These are phyloP conservation scores for Hyperoplus lanceolatus DNA, from an alignment of 2,797 vertebrate genomes.

Conservation along the genomic window DNA sequence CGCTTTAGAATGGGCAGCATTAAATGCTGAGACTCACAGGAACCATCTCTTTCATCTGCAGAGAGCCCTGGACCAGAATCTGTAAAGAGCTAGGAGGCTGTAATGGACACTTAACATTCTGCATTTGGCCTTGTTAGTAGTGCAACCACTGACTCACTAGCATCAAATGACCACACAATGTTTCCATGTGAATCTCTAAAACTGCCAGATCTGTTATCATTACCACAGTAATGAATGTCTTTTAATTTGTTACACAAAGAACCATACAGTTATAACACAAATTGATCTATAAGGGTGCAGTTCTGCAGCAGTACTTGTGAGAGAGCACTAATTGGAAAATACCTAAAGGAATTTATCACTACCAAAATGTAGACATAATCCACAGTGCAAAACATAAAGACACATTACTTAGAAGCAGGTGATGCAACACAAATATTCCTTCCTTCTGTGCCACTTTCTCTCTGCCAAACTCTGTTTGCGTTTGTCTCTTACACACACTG, in stretches of 20 bases:
- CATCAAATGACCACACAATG: background rate
- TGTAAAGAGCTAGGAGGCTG: slow-evolving; percentile 53
- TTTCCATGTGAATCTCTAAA: background rate
- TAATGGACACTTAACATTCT: slow-evolving; percentile 45
- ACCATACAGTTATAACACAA: background rate
- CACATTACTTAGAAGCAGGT: slow-evolving; percentile 1
- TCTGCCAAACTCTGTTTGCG: slow-evolving; percentile 21
- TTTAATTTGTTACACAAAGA: background rate
- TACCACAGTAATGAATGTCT: background rate
- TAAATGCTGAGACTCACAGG: slow-evolving; percentile 43
- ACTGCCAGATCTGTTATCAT: background rate
- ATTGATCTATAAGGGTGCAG: background rate
- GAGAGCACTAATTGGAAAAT: background rate
- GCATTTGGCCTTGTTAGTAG: slow-evolving; percentile 21
- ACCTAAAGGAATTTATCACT: background rate
- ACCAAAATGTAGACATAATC: background rate
- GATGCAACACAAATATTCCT: slow-evolving; percentile 13
- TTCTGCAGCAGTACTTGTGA: background rate
- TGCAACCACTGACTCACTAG: slow-evolving; percentile 7
- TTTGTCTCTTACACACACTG: slow-evolving; percentile 17
- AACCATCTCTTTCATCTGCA: slow-evolving; percentile 64
- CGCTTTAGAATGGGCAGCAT: slow-evolving; percentile 42
- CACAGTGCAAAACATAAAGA: slow-evolving; percentile 5
- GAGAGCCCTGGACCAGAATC: slow-evolving; percentile 69
- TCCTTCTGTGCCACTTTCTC: slow-evolving; percentile 11